Evolutionary conservation across 2,113 vertebrate species (phyloP).

Genomic region (Theristicus caerulescens): DNA sequence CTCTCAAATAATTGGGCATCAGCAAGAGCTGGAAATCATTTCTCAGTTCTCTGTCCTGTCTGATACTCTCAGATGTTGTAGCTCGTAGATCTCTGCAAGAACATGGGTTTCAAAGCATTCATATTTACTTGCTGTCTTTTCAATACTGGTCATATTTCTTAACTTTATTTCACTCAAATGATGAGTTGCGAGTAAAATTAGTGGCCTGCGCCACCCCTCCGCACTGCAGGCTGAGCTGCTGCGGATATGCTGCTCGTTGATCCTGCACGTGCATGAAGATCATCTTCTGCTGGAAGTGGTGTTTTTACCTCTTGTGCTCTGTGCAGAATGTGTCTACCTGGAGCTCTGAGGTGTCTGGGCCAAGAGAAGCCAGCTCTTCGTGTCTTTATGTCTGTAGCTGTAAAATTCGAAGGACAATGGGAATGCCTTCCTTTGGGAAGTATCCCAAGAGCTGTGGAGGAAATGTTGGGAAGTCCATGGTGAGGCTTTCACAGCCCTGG

Average conservation of each 20-base stretch:
- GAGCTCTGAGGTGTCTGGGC: background rate
- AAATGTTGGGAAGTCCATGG: background rate
- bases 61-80: background rate
- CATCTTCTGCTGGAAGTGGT: fast-evolving
- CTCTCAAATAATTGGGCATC: background rate
- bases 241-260: fast-evolving
- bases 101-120: background rate
- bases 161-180: background rate
- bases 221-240: background rate
- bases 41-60: background rate
- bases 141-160: background rate
- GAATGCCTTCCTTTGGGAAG: background rate
- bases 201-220: background rate
- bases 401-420: background rate
- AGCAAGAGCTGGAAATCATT: background rate
- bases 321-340: background rate
- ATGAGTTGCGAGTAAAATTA: background rate
- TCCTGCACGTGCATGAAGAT: fast-evolving
- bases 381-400: background rate
- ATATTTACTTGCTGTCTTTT: background rate
- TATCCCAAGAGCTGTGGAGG: background rate
- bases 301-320: background rate
- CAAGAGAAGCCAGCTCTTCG: too few species aligned
- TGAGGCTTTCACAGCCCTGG: background rate
- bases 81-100: background rate